phyloP scores from a whole-genome alignment of 2,113 vertebrate genomes.

The Gasterosteus aculeatus region DNA sequence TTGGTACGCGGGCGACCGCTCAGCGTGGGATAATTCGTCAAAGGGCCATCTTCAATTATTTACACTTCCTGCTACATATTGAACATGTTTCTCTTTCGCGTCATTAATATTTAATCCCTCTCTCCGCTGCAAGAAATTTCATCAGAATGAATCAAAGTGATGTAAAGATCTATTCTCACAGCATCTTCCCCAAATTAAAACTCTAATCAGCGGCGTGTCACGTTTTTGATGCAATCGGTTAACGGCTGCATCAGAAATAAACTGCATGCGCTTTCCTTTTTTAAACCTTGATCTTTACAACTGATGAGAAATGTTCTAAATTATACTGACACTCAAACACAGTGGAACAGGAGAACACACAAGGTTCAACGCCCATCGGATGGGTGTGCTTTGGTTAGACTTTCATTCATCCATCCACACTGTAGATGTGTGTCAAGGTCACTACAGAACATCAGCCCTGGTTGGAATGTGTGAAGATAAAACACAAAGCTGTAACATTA shows the following conservation, averaged over 20 bases:
- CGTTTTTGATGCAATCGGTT: slow-evolving; percentile 13
- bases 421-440: not conserved
- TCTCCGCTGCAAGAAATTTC: slow-evolving; percentile 66
- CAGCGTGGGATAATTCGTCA: slow-evolving; percentile 65
- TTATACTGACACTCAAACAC: not conserved
- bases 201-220: slow-evolving; percentile 21
- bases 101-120: slow-evolving; percentile 75
- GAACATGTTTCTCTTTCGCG: slow-evolving; percentile 81
- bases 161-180: slow-evolving; percentile 44
- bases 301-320: not conserved
- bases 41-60: slow-evolving; percentile 77
- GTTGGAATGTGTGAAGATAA: not conserved
- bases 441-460: not conserved
- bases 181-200: slow-evolving; percentile 43
- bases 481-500: no score
- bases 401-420: not conserved
- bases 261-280: not conserved
- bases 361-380: not conserved
- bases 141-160: slow-evolving; percentile 75
- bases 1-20: not conserved
- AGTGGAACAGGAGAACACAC: not conserved
- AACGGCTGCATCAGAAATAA: not conserved
- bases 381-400: not conserved
- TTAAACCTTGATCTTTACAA: slow-evolving; percentile 6
- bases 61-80: slow-evolving; percentile 77